Percentiles rank a stretch among this genome's conserved stretches.
Conservation (phyloP, 2,797 vertebrate species). For the Betta splendens region DNA sequence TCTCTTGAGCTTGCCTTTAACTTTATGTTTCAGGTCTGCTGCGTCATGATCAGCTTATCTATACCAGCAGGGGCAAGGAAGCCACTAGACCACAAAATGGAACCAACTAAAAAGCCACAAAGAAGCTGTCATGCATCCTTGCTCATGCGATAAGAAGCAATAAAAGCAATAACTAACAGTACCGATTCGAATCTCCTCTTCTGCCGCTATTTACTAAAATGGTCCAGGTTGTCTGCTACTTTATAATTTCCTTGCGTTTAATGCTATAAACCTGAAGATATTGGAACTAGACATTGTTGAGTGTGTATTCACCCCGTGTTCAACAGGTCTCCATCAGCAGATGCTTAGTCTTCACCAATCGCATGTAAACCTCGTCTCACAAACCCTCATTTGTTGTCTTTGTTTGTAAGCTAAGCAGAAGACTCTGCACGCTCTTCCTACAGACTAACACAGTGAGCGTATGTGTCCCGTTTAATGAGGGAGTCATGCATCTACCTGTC, state of each 20-base stretch:
- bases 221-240: background rate
- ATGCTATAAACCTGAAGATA: slow-evolving; percentile 7
- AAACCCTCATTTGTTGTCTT: background rate
- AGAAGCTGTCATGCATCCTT: slow-evolving; percentile 57
- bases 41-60: slow-evolving; percentile 77
- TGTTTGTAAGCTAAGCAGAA: slow-evolving; percentile 17
- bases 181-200: slow-evolving; percentile 48
- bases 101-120: slow-evolving; percentile 71
- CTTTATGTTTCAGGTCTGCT: slow-evolving; percentile 75
- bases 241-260: background rate
- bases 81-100: slow-evolving; percentile 75
- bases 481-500: slow-evolving; percentile 50
- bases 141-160: slow-evolving; percentile 65
- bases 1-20: slow-evolving; percentile 62
- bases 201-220: slow-evolving; percentile 43
- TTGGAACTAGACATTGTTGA: background rate
- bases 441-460: slow-evolving; percentile 18
- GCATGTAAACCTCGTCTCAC: slow-evolving; percentile 15
- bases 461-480: slow-evolving; percentile 45
- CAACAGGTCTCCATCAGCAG: slow-evolving; percentile 27
- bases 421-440: slow-evolving; percentile 20
- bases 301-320: background rate
- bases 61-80: slow-evolving; percentile 55
- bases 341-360: slow-evolving; percentile 31
- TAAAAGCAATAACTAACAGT: slow-evolving; percentile 58